Evolutionary conservation across 2,888 invertebrate species (phyloP).

Genomic region (Sesamia inferens): DNA sequence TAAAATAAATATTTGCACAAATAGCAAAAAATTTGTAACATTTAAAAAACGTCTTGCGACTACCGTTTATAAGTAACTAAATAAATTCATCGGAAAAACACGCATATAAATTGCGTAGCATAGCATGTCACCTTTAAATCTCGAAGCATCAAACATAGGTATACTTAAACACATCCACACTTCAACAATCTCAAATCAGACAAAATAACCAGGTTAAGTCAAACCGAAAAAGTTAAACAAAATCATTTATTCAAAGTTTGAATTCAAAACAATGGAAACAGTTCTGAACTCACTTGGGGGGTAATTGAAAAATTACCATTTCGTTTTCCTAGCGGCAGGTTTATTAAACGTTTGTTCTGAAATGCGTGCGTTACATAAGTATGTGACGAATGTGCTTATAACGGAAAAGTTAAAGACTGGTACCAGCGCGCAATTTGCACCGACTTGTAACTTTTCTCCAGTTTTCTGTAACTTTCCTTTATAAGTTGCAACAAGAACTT

Average conservation of each 20-base stretch:
- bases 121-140: neutral
- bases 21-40: no score
- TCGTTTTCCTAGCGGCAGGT: slow-evolving; percentile 58
- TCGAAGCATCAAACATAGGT: neutral
- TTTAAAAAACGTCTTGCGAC: no score
- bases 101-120: neutral
- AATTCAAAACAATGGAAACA: slow-evolving; percentile 39
- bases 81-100: no score
- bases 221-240: slow-evolving; percentile 41
- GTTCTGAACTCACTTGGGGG: slow-evolving; percentile 60
- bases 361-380: slow-evolving; percentile 38
- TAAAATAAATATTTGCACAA: no score
- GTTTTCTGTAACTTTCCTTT: slow-evolving; percentile 18
- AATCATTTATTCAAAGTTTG: slow-evolving; percentile 38
- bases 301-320: slow-evolving; percentile 72
- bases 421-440: slow-evolving; percentile 37
- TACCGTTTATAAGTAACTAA: no score
- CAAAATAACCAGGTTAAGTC: slow-evolving; percentile 7
- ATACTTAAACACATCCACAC: neutral
- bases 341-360: slow-evolving; percentile 53
- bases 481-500: slow-evolving; percentile 40
- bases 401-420: slow-evolving; percentile 21
- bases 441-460: slow-evolving; percentile 14
- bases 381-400: slow-evolving; percentile 22
- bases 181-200: neutral